Percentiles rank a stretch among this genome's conserved stretches.
Evolutionary conservation across 2,888 invertebrate species (phyloP).

Genomic region (Arctia plantaginis): DNA sequence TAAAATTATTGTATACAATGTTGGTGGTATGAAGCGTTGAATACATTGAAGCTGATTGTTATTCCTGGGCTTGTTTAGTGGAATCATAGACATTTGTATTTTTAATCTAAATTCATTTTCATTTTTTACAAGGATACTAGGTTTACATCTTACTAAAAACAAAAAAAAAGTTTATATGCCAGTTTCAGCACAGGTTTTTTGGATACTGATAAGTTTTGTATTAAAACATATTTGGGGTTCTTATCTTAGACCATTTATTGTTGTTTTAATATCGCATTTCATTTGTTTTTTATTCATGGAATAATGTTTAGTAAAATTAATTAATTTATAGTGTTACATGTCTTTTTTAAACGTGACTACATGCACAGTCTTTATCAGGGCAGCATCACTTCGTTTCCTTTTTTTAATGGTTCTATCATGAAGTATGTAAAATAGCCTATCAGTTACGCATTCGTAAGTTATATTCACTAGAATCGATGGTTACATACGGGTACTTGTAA

Average conservation of each 20-base stretch:
- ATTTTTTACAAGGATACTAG: too few species aligned
- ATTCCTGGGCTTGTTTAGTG: slow-evolving; percentile 8
- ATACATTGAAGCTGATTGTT: slow-evolving; percentile 16
- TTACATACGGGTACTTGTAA: slow-evolving; percentile 1
- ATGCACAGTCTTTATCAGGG: neutral
- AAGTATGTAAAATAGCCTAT: neutral
- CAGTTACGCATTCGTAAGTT: neutral
- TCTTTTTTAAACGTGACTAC: neutral
- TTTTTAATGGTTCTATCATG: neutral
- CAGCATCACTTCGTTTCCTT: neutral
- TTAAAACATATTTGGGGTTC: neutral
- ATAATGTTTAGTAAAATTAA: neutral
- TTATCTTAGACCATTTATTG: too few species aligned
- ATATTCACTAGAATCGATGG: slow-evolving; percentile 4
- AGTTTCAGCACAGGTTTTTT: neutral
- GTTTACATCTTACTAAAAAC: too few species aligned
- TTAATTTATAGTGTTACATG: neutral
- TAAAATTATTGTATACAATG: slow-evolving; percentile 17
- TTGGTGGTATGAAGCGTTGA: slow-evolving; percentile 6
- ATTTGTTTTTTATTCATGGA: neutral
- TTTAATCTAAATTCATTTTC: neutral
- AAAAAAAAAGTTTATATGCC: too few species aligned
- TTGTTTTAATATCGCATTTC: neutral
- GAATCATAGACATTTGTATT: slow-evolving; percentile 7
- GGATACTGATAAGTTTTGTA: neutral